Evolutionary conservation across 2,797 vertebrate species (phyloP).

Genomic region (Sarcophilus harrisii): DNA sequence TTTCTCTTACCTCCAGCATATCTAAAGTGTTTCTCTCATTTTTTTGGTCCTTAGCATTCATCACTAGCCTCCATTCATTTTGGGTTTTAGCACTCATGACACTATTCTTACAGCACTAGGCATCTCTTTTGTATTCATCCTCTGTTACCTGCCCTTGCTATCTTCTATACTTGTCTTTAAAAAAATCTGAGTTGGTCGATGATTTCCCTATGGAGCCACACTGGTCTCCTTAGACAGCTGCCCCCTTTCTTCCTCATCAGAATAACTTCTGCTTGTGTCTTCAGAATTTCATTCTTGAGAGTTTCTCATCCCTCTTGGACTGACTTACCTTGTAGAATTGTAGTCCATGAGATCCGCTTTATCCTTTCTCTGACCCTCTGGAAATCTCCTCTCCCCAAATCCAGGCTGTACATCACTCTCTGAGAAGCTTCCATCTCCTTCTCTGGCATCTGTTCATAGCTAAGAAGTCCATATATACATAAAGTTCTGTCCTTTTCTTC

Average conservation of each 20-base stretch:
- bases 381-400: not conserved
- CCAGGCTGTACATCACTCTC: not conserved
- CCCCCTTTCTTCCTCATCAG: not conserved
- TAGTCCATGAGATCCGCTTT: not conserved
- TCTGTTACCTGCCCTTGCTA: not conserved
- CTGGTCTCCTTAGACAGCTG: not conserved
- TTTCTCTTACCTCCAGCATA: not conserved
- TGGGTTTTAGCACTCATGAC: not conserved
- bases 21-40: not conserved
- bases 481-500: not conserved
- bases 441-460: not conserved
- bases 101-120: not conserved
- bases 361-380: not conserved
- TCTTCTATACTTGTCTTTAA: not conserved
- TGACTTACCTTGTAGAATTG: not conserved
- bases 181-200: not conserved
- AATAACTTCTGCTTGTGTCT: not conserved
- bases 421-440: not conserved
- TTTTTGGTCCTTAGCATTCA: not conserved
- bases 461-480: not conserved
- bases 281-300: constrained; percentile 2
- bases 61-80: not conserved
- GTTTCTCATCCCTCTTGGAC: not conserved
- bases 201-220: constrained; percentile 1
- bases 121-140: not conserved